A percentile compares a stretch with the other conserved stretches of the same genome.
Evolutionary conservation across 2,113 vertebrate species (phyloP).

Genomic region (Crotalus viridis): DNA sequence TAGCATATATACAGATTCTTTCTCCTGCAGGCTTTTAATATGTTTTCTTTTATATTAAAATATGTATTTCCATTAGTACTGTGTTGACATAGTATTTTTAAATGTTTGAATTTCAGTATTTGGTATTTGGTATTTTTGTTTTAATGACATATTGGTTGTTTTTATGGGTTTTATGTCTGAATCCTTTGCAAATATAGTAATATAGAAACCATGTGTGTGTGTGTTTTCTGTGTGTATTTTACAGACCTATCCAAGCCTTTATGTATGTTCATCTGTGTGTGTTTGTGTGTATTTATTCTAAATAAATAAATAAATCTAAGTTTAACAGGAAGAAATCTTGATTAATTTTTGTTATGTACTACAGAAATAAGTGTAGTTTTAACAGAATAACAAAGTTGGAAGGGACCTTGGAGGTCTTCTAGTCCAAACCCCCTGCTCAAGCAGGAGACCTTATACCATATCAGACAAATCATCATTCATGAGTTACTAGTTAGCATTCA

Average conservation of each 20-base stretch:
- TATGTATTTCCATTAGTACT: neutral
- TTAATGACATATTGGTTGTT: neutral
- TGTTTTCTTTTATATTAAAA: neutral
- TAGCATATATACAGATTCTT: neutral
- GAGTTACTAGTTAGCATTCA: too few relatives aligned
- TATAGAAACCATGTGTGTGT: neutral
- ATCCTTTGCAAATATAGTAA: neutral
- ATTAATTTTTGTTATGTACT: neutral
- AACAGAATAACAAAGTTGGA: neutral
- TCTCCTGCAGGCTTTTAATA: neutral
- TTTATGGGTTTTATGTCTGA: neutral
- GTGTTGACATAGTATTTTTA: neutral
- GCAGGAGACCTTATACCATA: too few relatives aligned
- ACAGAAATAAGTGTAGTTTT: neutral
- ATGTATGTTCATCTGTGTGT: neutral
- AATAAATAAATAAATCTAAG: neutral
- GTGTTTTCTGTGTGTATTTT: neutral
- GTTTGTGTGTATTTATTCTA: neutral
- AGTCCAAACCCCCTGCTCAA: too few relatives aligned
- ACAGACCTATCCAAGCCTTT: neutral
- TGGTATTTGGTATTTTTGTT: neutral
- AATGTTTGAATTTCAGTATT: neutral
- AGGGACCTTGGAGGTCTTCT: too few relatives aligned
- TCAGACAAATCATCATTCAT: too few relatives aligned
- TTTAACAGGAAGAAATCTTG: neutral